Evolutionary conservation across 2,113 vertebrate genomes (phyloP), one percentile per base, ranked within the genome.

Genomic region (Xerus inauris): DNA sequence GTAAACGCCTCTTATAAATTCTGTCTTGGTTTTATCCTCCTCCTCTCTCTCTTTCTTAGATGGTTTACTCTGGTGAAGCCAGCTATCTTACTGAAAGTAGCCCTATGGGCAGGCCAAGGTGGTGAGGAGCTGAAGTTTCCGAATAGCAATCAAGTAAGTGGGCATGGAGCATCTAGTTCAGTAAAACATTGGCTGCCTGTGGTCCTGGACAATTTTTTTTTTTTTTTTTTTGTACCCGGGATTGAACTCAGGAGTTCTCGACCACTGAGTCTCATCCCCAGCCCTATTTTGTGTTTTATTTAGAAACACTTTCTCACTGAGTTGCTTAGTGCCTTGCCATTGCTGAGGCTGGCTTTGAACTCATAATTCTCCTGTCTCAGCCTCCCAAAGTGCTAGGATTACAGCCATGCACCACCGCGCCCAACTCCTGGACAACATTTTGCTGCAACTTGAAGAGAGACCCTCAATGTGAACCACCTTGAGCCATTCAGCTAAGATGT

Each of bases 101-200:
- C 6, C 19, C 14, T 2, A 0, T 3, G 4, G 26, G 2, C 8
- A 26, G 7, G 4, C 2, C 30, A 24, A n/a, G 1, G 5, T 4
- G 17, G 6, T 22, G 6, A 38, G 24, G 9, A 45, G 10, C 4
- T 30, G 13, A 28, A 28, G 24, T 19, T 38, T 76, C 38, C 49
- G 19, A 12, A n/a, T 24, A 10, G 45, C 24, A 45, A 45, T 42
- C 5, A 22, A 5, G 26, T 8, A 45, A 30, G 4, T 22, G 20
- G 22, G 20, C 22, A 84, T 22, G 7, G 28, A 32, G 59, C 17
- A 54, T 96, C 42, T 30, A n/a, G 54, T 4, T 69, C 47, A 72
- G 20, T 2, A 35, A 49, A 40, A 45, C 7, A 14, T 0, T 8
- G 1, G 40, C 24, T 59, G 32, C 28, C 57, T 22, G 0, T 20